Percentiles rank a stretch among this genome's conserved stretches.
Conservation (phyloP, 2,888 invertebrate species). For the Smittia sp. region DNA sequence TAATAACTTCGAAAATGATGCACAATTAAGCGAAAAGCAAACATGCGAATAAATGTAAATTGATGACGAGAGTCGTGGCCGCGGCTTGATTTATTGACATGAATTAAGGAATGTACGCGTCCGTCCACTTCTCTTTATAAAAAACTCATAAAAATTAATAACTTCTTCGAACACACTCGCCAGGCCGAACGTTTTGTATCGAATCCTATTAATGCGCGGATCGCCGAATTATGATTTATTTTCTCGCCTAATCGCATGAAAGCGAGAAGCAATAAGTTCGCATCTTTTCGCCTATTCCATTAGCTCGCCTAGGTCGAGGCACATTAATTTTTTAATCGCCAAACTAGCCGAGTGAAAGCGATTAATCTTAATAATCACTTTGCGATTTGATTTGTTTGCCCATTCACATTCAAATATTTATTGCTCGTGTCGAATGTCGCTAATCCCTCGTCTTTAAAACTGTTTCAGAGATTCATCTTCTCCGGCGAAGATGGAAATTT, state of each 20-base stretch:
- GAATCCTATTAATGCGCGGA: too few relatives aligned
- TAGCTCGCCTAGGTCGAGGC: background rate
- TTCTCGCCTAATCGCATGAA: too few relatives aligned
- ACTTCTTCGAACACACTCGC: background rate
- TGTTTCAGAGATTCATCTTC: background rate
- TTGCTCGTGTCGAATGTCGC: conserved; percentile 10
- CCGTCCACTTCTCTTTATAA: background rate
- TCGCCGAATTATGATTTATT: too few relatives aligned
- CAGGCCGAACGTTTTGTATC: too few relatives aligned
- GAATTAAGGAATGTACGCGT: background rate
- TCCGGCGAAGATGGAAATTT: background rate
- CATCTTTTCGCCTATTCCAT: background rate
- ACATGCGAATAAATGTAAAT: background rate
- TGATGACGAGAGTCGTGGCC: background rate
- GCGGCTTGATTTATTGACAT: background rate
- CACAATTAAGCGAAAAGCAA: conserved; percentile 13
- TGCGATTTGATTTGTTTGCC: conserved; percentile 39
- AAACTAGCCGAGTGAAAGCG: conserved; percentile 22
- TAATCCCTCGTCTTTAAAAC: background rate
- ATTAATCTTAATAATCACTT: conserved; percentile 39
- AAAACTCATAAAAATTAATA: conserved; percentile 12
- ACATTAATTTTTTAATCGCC: conserved; percentile 17
- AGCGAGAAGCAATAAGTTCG: background rate
- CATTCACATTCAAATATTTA: conserved; percentile 34
- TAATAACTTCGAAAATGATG: background rate